Percentiles rank a stretch among this genome's conserved stretches.
These are phyloP conservation scores for Trachythela sp. DNA, from an alignment of 64 coral and sea anemone genomes.

Conservation along the genomic window DNA sequence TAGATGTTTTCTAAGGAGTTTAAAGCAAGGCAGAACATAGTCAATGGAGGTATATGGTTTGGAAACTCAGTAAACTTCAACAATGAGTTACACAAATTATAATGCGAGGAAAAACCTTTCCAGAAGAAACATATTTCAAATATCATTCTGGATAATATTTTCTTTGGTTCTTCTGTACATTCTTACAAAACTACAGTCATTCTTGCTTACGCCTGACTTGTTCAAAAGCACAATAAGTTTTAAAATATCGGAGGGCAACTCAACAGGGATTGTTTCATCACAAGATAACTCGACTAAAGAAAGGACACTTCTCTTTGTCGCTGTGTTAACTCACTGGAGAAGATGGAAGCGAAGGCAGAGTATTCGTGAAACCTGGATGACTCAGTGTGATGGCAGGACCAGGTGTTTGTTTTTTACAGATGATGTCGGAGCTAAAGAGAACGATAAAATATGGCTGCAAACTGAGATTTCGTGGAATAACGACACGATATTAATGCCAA, in stretches of 20 bases:
- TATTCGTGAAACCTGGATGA: conserved; percentile 72
- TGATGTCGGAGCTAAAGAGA: conserved; percentile 48
- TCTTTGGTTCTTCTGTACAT: no score
- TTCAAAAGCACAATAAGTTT: not conserved
- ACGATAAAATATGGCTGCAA: conserved; percentile 35
- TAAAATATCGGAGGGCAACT: not conserved
- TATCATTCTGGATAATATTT: no score
- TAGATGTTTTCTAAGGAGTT: no score
- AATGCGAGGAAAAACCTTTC: no score
- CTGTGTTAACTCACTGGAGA: conserved; percentile 62
- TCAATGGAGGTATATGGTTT: no score
- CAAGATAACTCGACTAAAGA: not conserved
- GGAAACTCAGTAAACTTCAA: no score
- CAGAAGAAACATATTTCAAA: no score
- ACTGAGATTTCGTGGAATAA: conserved; percentile 57
- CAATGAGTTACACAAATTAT: no score
- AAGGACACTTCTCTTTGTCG: conserved; percentile 47
- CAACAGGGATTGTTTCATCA: not conserved
- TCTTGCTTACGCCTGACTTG: not conserved
- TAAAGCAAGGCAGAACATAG: no score
- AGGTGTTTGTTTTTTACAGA: conserved; percentile 78
- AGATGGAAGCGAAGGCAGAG: conserved; percentile 57
- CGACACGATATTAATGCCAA: conserved; percentile 55
- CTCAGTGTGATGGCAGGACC: conserved; percentile 31
- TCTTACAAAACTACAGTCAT: not conserved